Evolutionary conservation across 1,140 invertebrate genomes (phyloP), one percentile per base, ranked within the genome.

Genomic region (Tribolium castaneum): DNA sequence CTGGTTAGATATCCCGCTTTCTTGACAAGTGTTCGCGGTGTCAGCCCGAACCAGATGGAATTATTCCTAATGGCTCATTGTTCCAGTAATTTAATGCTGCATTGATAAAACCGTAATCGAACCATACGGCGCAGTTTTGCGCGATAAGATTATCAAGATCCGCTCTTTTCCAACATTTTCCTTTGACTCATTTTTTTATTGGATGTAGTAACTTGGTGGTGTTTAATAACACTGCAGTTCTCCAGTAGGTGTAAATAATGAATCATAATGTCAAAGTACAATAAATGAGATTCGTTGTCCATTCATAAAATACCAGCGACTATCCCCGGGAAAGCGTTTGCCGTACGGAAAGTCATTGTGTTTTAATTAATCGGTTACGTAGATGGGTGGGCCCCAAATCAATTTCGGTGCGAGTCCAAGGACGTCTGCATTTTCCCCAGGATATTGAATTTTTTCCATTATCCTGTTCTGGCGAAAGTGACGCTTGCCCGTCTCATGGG

Each of bases 81-180:
- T 66, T 66, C 35, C 59, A 66, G 59, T 30, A 66, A 66, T 66
- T 66, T 66, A 66, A 66, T 66, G 59, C 59, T 30, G 59, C 30
- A 66, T 66, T 66, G 59, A 66, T 66, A 66, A 66, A 59, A 66
- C 34, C 35, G 34, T 66, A 66, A 66, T 66, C 2, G 30, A 66
- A 12, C 25, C 59, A 66, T 66, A 66, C 59, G 59, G 30, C 59
- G 59, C 14, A 66, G 59, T 66, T 66, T 10, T 25, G 10, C 14
- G 22, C 12, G 59, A 66, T 66, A 66, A 66, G 59, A 30, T 66
- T 66, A 66, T 13, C 30, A 66, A 66, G 30, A 66, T 66, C 59
- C 30, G 30, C 9, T 66, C 4, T 66, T 35, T 19, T 14, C 22
- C 59, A n/a, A 59, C 30, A 25, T 22, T 59, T 49, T 45, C 49